Base-by-base conservation (phyloP, 2,113 vertebrate genomes). In the Theristicus caerulescens region DNA sequence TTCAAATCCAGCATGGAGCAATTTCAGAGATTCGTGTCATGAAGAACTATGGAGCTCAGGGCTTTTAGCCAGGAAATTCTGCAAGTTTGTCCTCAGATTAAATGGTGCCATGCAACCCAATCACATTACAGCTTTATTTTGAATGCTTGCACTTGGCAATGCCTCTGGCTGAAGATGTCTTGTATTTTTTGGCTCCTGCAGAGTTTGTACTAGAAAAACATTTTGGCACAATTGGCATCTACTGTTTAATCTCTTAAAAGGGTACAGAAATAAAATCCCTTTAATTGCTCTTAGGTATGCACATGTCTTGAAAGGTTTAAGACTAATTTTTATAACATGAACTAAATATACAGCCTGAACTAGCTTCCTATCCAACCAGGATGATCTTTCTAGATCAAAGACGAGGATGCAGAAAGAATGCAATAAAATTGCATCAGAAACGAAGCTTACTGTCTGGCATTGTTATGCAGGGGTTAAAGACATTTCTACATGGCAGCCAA, bases 21-120 rank as follows among this genome's bases (percentile, higher is more conserved):
- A 74, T 87, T 95, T 93, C 70, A 87, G 89, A 80, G 54, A 80
- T 69, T 82, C 0, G 0, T 77, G 89, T 76, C 66, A 89, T 40
- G n/a, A 38, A 96, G 31, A 91, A 61, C 34, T 91, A 77, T 66
- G 58, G 54, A 89, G 32, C 47, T 91, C 24, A 80, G 42, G 78
- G 66, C 29, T 88, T 91, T 80, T 42, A 82, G 91, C 73, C 89
- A 96, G 89, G 89, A 95, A 94, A 89, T 95, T 94, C 91, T 96
- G 81, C 58, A 94, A 66, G 85, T 87, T 83, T 91, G 62, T 90
- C 62, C 78, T 85, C 42, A 77, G 62, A 94, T 93, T 93, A 90
- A 96, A 90, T 77, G 38, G 38, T 90, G 46, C 86, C 86, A 77
- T 62, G 89, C 78, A 95, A 90, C 62, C n/a, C 66, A 82, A 17